Percentiles rank a stretch among this genome's conserved stretches.
Conservation (phyloP, 1,140 invertebrate species). For the Brachionus rotundiformis region DNA sequence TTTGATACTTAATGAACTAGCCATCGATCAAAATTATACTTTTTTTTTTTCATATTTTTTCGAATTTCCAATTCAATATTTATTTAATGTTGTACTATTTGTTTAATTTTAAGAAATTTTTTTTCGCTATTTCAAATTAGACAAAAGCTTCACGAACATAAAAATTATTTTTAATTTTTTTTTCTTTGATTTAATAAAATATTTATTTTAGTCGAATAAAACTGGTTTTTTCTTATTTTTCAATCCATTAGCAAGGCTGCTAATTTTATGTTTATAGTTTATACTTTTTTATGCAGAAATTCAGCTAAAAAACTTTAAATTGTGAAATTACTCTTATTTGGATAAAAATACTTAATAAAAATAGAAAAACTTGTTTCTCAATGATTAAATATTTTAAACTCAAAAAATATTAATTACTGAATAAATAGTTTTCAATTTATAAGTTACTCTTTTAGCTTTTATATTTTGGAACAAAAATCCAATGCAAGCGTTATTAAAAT, state of each 20-base stretch:
- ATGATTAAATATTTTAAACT: too few species aligned
- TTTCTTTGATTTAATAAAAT: not conserved
- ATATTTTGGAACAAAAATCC: too few species aligned
- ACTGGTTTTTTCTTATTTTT: not conserved
- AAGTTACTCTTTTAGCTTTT: too few species aligned
- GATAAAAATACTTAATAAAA: too few species aligned
- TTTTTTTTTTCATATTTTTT: not conserved
- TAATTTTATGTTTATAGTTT: too few species aligned
- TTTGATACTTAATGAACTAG: not conserved
- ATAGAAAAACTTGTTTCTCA: too few species aligned
- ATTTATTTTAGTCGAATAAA: conserved; percentile 2
- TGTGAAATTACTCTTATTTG: too few species aligned
- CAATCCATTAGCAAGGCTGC: not conserved
- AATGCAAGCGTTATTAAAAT: too few species aligned
- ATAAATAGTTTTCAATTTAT: too few species aligned
- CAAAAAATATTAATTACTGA: too few species aligned
- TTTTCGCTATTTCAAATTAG: not conserved
- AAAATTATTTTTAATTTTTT: not conserved
- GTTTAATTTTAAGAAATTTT: not conserved
- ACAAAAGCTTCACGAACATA: not conserved
- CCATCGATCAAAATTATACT: not conserved
- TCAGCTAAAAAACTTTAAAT: too few species aligned
- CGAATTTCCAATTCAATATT: not conserved
- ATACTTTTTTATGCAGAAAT: too few species aligned
- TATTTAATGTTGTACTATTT: not conserved